These are phyloP conservation scores for Dendrolimus houi DNA, from an alignment of 2,888 invertebrate genomes.

Conservation along the genomic window DNA sequence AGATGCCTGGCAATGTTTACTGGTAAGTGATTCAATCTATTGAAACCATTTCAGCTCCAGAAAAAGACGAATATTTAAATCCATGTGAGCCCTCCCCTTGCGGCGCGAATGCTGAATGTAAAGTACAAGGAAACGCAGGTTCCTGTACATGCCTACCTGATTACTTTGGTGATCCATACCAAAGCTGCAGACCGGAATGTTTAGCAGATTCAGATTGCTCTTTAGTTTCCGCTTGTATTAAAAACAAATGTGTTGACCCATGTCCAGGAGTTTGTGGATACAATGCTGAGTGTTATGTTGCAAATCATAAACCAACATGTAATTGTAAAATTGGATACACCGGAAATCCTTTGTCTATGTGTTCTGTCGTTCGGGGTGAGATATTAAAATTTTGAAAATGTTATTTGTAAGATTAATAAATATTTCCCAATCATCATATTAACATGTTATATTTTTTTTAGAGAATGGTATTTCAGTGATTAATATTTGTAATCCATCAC, in stretches of 20 bases:
- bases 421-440: background rate
- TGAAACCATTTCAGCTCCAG: constrained; percentile 62
- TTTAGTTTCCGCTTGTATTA: constrained; percentile 78
- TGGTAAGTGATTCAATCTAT: constrained; percentile 59
- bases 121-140: constrained; percentile 82
- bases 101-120: constrained; percentile 84
- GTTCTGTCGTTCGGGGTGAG: constrained; percentile 53
- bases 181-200: constrained; percentile 83
- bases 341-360: constrained; percentile 80
- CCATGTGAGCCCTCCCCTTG: constrained; percentile 81
- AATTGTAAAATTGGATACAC: constrained; percentile 77
- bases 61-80: constrained; percentile 60
- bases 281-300: constrained; percentile 80
- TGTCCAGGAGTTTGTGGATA: constrained; percentile 82
- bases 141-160: constrained; percentile 83
- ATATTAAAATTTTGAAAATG: constrained; percentile 6
- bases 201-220: constrained; percentile 80
- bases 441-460: constrained; percentile 24
- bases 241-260: constrained; percentile 81
- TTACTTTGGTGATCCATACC: constrained; percentile 86
- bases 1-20: constrained; percentile 47
- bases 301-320: constrained; percentile 81
- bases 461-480: constrained; percentile 42
- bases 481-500: constrained; percentile 83
- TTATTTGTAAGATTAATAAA: background rate